Conservation (phyloP, 2,113 vertebrate genomes). For the Triplophysa siluroides region DNA sequence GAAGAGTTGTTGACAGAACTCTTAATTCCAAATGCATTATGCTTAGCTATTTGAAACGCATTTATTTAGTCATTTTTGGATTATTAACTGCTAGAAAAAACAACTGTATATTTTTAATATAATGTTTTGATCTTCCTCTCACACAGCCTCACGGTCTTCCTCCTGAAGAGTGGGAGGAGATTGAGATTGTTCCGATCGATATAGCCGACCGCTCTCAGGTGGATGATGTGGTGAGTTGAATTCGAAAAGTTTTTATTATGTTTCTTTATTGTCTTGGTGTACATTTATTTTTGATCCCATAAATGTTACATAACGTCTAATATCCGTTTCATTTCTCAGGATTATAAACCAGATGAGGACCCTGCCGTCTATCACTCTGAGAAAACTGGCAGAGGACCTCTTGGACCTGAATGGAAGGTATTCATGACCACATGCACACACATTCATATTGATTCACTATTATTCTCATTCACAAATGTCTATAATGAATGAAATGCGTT, state of each 20-base stretch:
- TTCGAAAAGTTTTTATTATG: background rate
- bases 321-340: conserved; percentile 50
- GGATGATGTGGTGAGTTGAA: conserved; percentile 59
- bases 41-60: too few relatives aligned
- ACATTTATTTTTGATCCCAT: background rate
- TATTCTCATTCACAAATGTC: background rate
- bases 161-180: conserved; percentile 63
- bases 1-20: background rate
- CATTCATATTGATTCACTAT: background rate
- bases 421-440: background rate
- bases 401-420: conserved; percentile 73
- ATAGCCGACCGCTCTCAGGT: conserved; percentile 64
- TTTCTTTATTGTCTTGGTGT: background rate
- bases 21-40: background rate
- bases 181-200: conserved; percentile 61
- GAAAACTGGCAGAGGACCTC: conserved; percentile 69
- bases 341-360: conserved; percentile 72
- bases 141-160: conserved; percentile 61
- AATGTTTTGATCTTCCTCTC: conserved; percentile 1
- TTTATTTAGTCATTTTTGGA: background rate
- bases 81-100: background rate
- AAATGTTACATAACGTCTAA: too few relatives aligned
- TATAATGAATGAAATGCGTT: background rate
- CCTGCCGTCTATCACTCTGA: conserved; percentile 67
- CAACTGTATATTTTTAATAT: background rate